These are phyloP conservation scores for Harpalus rufipes DNA, from an alignment of 2,888 invertebrate genomes.

Conservation along the genomic window DNA sequence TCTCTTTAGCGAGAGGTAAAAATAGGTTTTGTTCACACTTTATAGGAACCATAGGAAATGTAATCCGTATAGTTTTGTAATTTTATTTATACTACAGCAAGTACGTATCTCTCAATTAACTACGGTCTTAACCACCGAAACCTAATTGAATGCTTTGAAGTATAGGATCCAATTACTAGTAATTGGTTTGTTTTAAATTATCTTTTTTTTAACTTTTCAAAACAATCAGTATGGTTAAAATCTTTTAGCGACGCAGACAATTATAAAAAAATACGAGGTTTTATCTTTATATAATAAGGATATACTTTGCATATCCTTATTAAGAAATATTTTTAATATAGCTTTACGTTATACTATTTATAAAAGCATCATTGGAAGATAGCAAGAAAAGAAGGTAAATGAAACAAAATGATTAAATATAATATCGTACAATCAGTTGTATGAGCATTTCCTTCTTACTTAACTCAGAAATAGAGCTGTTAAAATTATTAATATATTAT, in stretches of 20 bases:
- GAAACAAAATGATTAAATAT: no score
- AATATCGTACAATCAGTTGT: no score
- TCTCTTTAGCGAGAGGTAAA: no score
- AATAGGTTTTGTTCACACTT: no score
- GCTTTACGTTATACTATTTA: no score
- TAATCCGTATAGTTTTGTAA: not conserved
- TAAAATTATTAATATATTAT: no score
- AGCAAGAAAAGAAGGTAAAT: no score
- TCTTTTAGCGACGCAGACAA: not conserved
- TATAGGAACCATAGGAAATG: not conserved
- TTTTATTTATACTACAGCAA: not conserved
- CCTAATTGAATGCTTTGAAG: constrained; percentile 41
- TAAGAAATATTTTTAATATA: no score
- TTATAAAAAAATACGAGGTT: not conserved
- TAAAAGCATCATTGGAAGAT: no score
- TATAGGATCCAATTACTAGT: constrained; percentile 41
- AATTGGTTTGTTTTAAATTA: constrained; percentile 41
- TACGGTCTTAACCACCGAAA: constrained; percentile 13
- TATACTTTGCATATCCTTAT: no score
- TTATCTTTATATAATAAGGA: not conserved
- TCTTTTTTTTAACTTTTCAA: constrained; percentile 8
- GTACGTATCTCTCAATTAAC: constrained; percentile 30
- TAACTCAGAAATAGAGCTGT: no score
- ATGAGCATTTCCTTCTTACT: no score
- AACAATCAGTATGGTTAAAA: constrained; percentile 9